These are phyloP conservation scores for Leguminivora glycinivorella DNA, from an alignment of 1,140 invertebrate species.

Conservation along the genomic window DNA sequence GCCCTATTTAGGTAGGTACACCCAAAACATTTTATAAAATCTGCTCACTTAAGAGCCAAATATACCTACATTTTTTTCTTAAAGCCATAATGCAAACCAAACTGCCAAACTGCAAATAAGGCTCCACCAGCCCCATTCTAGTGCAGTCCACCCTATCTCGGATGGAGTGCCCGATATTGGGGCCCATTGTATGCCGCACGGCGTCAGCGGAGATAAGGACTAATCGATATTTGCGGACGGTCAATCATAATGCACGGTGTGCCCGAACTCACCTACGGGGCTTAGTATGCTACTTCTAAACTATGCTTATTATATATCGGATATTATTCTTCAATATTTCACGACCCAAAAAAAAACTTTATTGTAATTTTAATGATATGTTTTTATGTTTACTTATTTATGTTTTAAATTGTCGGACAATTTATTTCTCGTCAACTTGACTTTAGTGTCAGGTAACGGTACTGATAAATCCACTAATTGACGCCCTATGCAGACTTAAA, in stretches of 20 bases:
- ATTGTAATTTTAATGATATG: too few species aligned
- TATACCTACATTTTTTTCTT: neutral
- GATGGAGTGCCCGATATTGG: neutral
- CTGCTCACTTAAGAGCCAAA: neutral
- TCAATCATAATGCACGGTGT: conserved; percentile 5
- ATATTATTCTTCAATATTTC: too few species aligned
- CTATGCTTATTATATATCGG: neutral
- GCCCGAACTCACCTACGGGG: neutral
- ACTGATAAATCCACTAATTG: too few species aligned
- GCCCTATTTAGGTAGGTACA: too few species aligned
- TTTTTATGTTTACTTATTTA: too few species aligned
- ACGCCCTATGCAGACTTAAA: too few species aligned
- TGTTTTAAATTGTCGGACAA: too few species aligned
- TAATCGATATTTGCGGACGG: conserved; percentile 12
- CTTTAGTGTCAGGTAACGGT: too few species aligned
- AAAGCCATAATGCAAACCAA: neutral
- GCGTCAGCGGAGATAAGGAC: conserved; percentile 18
- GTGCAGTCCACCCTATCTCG: neutral
- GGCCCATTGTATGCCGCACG: conserved; percentile 16
- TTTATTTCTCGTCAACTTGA: too few species aligned
- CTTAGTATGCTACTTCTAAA: neutral
- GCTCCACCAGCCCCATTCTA: conserved; percentile 11
- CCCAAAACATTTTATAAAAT: too few species aligned
- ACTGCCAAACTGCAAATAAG: neutral
- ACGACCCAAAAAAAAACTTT: too few species aligned